Conservation (phyloP, 2,888 invertebrate species). For the Bombylius discolor region DNA sequence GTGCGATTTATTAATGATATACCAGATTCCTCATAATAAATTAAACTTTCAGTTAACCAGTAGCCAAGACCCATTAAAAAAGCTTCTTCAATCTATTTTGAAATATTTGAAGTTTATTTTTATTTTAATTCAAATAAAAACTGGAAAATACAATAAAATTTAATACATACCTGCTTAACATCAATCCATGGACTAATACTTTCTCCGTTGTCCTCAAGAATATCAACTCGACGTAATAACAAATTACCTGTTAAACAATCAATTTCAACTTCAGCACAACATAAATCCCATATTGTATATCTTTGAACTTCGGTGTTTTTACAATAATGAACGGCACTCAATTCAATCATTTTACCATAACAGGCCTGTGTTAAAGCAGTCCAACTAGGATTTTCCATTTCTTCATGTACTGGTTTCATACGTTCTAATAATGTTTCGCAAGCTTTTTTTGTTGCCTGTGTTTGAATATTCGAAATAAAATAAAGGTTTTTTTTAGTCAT, state of each 20-base stretch:
- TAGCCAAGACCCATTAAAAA: slow-evolving; percentile 66
- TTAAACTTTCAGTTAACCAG: slow-evolving; percentile 58
- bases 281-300: slow-evolving; percentile 52
- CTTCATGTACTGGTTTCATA: slow-evolving; percentile 28
- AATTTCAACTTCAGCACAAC: slow-evolving; percentile 57
- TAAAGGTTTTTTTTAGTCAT: too few relatives aligned
- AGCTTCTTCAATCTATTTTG: slow-evolving; percentile 51
- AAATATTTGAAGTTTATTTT: too few relatives aligned
- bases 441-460: slow-evolving; percentile 36
- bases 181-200: slow-evolving; percentile 61
- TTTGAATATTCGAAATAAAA: not conserved
- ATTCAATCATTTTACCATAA: slow-evolving; percentile 19
- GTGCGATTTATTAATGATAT: slow-evolving; percentile 59
- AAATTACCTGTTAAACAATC: slow-evolving; percentile 69
- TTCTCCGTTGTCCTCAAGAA: slow-evolving; percentile 60
- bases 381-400: slow-evolving; percentile 30
- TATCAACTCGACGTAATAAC: slow-evolving; percentile 51
- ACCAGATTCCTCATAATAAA: slow-evolving; percentile 51
- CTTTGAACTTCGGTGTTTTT: slow-evolving; percentile 39
- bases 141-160: too few relatives aligned
- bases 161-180: slow-evolving; percentile 43
- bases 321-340: slow-evolving; percentile 28
- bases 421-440: slow-evolving; percentile 34
- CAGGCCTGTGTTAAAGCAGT: slow-evolving; percentile 21
- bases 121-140: too few relatives aligned